These are phyloP conservation scores for Ptychoptera albimana DNA, from an alignment of 2,888 invertebrate species.

Conservation along the genomic window DNA sequence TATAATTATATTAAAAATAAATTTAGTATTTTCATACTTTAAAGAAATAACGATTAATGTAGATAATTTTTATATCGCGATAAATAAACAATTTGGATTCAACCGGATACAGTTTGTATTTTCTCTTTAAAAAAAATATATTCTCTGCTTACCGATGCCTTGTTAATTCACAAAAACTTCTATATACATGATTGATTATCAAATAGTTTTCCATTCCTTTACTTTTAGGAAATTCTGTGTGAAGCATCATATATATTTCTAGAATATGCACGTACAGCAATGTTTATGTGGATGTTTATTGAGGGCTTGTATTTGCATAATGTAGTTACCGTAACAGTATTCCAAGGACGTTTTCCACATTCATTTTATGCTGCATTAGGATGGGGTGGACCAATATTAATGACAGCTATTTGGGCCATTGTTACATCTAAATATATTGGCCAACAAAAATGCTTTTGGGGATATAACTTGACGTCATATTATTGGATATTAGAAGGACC, in stretches of 20 bases:
- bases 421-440: constrained; percentile 38
- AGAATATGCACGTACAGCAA: constrained; percentile 78
- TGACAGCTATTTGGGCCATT: constrained; percentile 52
- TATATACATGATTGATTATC: too few species aligned
- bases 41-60: too few species aligned
- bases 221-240: constrained; percentile 57
- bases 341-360: constrained; percentile 41
- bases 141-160: too few species aligned
- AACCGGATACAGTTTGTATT: too few species aligned
- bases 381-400: constrained; percentile 55
- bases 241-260: constrained; percentile 61
- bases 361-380: constrained; percentile 48
- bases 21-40: too few species aligned
- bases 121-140: too few species aligned
- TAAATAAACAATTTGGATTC: too few species aligned
- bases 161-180: too few species aligned
- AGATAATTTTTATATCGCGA: too few species aligned
- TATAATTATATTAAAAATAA: too few species aligned
- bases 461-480: constrained; percentile 61
- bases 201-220: too few species aligned
- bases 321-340: constrained; percentile 59
- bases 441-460: constrained; percentile 49
- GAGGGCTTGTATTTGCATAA: constrained; percentile 83
- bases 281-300: constrained; percentile 96
- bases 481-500: constrained; percentile 91